Percentiles rank a stretch among this genome's conserved stretches.
Evolutionary conservation across 2,113 vertebrate species (phyloP).

Genomic region (Protobothrops flavoviridis): DNA sequence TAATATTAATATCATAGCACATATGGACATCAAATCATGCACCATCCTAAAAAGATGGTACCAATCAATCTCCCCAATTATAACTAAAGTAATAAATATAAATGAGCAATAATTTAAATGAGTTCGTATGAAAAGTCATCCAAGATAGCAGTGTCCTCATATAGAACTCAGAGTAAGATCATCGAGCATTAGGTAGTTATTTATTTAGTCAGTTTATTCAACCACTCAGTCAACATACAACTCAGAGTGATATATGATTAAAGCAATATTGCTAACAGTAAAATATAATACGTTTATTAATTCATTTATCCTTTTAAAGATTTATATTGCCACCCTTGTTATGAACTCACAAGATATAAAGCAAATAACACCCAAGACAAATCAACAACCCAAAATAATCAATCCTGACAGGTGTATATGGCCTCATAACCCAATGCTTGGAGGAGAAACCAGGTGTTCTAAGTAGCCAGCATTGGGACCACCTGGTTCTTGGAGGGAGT

Average conservation of each 20-base stretch:
- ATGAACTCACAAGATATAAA: background rate
- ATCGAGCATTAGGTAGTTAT: background rate
- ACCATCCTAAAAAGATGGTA: background rate
- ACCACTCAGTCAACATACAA: background rate
- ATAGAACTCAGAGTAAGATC: background rate
- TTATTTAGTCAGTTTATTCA: background rate
- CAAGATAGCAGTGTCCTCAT: background rate
- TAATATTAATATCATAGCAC: background rate
- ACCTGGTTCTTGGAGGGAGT: background rate
- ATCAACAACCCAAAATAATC: background rate
- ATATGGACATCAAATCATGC: background rate
- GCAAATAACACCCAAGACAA: background rate
- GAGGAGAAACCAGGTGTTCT: background rate
- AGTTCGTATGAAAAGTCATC: background rate
- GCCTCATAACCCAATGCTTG: background rate
- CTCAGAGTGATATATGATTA: background rate
- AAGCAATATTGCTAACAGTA: background rate
- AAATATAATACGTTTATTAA: background rate
- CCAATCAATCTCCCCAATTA: background rate
- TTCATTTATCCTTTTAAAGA: background rate
- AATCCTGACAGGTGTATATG: background rate
- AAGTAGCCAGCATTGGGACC: background rate
- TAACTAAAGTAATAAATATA: background rate
- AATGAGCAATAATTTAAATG: background rate
- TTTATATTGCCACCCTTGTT: background rate